Evolutionary conservation across 2,888 invertebrate genomes (phyloP).

Genomic region (Sinotaia quadrata): DNA sequence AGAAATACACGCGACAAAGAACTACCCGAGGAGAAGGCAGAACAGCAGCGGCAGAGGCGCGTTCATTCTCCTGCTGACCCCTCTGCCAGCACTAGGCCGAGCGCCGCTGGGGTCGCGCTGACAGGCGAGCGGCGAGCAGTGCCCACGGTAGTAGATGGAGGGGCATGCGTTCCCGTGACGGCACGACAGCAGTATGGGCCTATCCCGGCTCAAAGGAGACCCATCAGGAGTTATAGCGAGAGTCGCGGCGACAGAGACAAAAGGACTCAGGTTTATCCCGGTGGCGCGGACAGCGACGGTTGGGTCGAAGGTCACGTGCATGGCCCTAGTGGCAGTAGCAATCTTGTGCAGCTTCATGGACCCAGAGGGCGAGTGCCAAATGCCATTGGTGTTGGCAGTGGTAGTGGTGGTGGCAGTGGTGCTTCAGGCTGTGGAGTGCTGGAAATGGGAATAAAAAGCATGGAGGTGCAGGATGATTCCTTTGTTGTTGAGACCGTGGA

Average conservation of each 20-base stretch:
- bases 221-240: slow-evolving; percentile 17
- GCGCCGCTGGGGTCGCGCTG: slow-evolving; percentile 4
- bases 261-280: neutral
- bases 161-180: neutral
- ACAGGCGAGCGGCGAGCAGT: slow-evolving; percentile 2
- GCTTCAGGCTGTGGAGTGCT: slow-evolving; percentile 55
- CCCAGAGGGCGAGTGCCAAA: neutral
- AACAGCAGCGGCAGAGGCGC: slow-evolving; percentile 31
- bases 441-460: slow-evolving; percentile 69
- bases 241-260: slow-evolving; percentile 19
- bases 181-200: neutral
- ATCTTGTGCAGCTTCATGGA: neutral
- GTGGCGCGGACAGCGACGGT: neutral
- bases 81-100: slow-evolving; percentile 7
- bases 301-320: neutral
- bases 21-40: slow-evolving; percentile 8
- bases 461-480: slow-evolving; percentile 64
- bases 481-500: slow-evolving; percentile 80
- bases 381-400: neutral
- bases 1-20: slow-evolving; percentile 48
- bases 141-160: neutral
- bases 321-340: neutral
- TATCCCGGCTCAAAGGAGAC: neutral
- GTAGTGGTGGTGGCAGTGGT: slow-evolving; percentile 35
- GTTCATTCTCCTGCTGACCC: slow-evolving; percentile 34